Percentiles rank a stretch among this genome's conserved stretches.
These are phyloP conservation scores for Opisthocomus hoazin DNA, from an alignment of 2,113 vertebrate genomes.

Conservation along the genomic window DNA sequence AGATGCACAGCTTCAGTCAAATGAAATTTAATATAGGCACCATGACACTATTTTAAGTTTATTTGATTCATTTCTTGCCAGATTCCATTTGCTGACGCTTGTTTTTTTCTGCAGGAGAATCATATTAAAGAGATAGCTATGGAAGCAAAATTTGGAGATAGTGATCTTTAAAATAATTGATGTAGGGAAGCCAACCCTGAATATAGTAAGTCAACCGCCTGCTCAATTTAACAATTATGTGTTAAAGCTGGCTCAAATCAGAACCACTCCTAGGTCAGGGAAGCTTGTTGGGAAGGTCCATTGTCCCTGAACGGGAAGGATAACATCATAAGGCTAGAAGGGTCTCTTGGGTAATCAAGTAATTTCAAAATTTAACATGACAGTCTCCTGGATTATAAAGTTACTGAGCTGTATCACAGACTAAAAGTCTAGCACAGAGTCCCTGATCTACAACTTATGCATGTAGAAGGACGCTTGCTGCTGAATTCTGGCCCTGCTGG, in stretches of 20 bases:
- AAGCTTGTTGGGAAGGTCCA: neutral
- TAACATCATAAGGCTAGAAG: neutral
- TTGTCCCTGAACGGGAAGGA: neutral
- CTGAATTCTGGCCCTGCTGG: neutral
- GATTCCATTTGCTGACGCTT: slow-evolving; percentile 17
- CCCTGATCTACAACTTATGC: no score
- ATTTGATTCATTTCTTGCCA: slow-evolving; percentile 53
- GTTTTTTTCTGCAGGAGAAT: neutral
- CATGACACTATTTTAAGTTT: neutral
- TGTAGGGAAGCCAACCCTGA: neutral
- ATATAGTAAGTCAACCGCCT: neutral
- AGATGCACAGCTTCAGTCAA: neutral
- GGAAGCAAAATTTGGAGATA: neutral
- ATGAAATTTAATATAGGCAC: slow-evolving; percentile 2
- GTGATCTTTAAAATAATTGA: slow-evolving; percentile 1
- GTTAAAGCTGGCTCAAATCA: neutral
- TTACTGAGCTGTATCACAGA: neutral
- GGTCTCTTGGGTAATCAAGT: neutral
- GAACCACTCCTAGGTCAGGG: neutral
- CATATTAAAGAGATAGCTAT: neutral
- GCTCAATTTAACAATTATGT: neutral
- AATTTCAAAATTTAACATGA: neutral
- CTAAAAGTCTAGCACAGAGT: neutral
- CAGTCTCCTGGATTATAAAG: neutral
- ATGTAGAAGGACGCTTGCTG: neutral